These are phyloP conservation scores for Miniopterus natalensis DNA, from an alignment of 2,113 vertebrate genomes.

Conservation along the genomic window DNA sequence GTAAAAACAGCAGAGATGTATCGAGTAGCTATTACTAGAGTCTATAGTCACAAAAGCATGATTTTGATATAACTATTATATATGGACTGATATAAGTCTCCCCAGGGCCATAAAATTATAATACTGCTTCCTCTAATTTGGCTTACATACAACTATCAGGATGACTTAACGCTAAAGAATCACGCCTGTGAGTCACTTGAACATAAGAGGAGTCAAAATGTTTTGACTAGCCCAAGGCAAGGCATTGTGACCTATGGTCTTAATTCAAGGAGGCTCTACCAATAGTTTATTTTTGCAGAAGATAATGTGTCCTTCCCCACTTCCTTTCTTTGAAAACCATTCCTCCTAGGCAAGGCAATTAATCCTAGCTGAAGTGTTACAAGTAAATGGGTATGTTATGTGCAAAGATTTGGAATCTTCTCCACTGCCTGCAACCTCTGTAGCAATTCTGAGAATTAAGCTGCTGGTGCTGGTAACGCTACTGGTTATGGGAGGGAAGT, in stretches of 20 bases:
- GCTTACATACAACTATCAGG: background rate
- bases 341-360: background rate
- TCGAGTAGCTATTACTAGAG: background rate
- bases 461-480: background rate
- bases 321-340: constrained; percentile 32
- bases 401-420: background rate
- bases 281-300: background rate
- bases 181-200: background rate
- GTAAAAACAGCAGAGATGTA: constrained; percentile 6
- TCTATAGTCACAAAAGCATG: background rate
- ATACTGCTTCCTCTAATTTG: background rate
- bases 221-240: background rate
- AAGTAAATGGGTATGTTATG: background rate
- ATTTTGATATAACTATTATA: background rate
- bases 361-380: background rate
- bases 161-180: constrained; percentile 18
- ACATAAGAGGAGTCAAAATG: constrained; percentile 35
- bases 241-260: background rate
- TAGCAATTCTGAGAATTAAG: background rate
- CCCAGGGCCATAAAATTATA: background rate
- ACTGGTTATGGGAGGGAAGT: no score
- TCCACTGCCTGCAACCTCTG: background rate
- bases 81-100: background rate
- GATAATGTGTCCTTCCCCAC: background rate
- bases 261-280: background rate